Conservation (phyloP, 2,113 vertebrate genomes). For the Numenius arquata region DNA sequence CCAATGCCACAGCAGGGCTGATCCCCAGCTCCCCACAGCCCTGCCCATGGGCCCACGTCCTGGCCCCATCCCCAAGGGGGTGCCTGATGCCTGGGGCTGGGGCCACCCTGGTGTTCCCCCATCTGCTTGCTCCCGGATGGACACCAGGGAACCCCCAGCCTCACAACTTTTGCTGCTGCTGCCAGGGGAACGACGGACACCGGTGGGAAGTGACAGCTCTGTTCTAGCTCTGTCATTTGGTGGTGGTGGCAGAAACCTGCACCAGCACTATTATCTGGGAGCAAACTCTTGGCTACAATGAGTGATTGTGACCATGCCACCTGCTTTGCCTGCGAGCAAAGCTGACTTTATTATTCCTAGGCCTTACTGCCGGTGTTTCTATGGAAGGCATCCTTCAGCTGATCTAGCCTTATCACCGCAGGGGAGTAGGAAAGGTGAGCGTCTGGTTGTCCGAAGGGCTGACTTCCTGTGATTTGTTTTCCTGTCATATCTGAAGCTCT, state of each 20-base stretch:
- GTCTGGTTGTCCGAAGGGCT: neutral
- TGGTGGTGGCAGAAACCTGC: neutral
- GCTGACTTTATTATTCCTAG: neutral
- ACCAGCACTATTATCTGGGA: neutral
- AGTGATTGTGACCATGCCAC: fast-evolving
- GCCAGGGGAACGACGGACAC: fast-evolving
- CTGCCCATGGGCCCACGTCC: neutral
- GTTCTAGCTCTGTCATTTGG: neutral
- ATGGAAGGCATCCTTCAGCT: neutral
- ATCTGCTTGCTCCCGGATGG: fast-evolving
- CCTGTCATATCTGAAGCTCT: neutral
- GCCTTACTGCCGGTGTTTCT: neutral
- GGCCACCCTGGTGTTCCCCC: neutral
- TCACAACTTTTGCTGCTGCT: neutral
- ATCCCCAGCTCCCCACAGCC: neutral
- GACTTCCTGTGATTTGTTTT: neutral
- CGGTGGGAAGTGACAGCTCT: neutral
- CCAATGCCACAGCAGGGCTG: neutral
- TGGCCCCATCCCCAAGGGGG: too few species aligned
- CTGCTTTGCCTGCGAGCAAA: neutral
- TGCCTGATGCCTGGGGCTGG: fast-evolving
- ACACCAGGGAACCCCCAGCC: fast-evolving
- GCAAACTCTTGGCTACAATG: neutral
- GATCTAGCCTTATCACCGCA: fast-evolving
- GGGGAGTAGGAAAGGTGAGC: neutral